phyloP scores from a whole-genome alignment of 2,797 vertebrate genomes.

The Cirrhinus mrigala region DNA sequence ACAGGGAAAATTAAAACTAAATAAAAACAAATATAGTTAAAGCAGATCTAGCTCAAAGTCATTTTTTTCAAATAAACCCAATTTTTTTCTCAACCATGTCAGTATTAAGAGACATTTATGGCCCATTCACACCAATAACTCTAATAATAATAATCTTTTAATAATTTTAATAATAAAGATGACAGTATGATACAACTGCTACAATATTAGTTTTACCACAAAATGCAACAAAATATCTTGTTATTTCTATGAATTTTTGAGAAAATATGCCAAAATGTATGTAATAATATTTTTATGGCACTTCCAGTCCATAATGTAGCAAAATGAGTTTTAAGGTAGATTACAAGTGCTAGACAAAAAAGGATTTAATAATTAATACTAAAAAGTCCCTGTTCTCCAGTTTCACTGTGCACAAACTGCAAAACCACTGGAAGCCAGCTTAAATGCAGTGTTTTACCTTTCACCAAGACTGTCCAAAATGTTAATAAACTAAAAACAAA shows the following conservation, averaged over 20 bases:
- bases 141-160: not conserved
- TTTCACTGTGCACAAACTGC: slow-evolving; percentile 4
- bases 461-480: not conserved
- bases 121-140: not conserved
- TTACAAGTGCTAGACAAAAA: not conserved
- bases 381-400: not conserved
- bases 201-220: not conserved
- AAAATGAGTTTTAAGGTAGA: not conserved
- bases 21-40: not conserved
- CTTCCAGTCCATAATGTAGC: not conserved
- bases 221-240: not conserved
- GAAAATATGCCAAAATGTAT: not conserved
- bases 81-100: not conserved
- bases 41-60: not conserved
- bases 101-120: not conserved
- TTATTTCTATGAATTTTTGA: not conserved
- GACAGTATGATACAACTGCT: not conserved
- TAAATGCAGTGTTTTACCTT: slow-evolving; percentile 1
- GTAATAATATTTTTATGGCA: not conserved
- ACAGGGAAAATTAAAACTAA: not conserved
- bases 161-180: not conserved
- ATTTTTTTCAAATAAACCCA: not conserved
- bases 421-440: not conserved
- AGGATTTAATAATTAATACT: not conserved
- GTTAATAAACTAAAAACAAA: slow-evolving; percentile 7